These are phyloP conservation scores for Pachycephus smyrnensis DNA, from an alignment of 2,888 invertebrate species.

Conservation along the genomic window DNA sequence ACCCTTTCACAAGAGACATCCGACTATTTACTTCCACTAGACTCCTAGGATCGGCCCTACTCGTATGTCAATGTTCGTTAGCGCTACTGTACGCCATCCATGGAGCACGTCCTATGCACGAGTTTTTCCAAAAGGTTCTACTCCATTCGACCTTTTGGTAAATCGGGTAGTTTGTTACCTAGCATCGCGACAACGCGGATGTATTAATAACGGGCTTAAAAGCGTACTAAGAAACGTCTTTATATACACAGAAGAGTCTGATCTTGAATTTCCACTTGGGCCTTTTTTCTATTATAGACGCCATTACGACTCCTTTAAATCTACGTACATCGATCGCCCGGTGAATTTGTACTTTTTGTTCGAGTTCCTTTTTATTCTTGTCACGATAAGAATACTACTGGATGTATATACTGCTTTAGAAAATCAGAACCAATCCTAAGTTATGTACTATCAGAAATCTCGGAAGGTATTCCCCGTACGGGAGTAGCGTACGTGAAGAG, in stretches of 20 bases:
- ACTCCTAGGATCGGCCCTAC: neutral
- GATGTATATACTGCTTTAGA: neutral
- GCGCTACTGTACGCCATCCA: neutral
- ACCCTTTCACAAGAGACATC: slow-evolving; percentile 10
- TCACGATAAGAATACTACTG: neutral
- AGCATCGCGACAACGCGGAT: neutral
- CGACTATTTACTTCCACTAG: slow-evolving; percentile 6
- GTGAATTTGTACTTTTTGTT: neutral
- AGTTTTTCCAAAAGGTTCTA: neutral
- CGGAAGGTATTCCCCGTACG: neutral
- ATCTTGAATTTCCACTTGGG: neutral
- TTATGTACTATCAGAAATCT: neutral
- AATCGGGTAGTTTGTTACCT: neutral
- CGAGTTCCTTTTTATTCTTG: neutral
- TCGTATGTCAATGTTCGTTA: slow-evolving; percentile 4
- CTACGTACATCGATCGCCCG: neutral
- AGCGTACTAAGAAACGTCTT: neutral
- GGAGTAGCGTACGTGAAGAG: neutral
- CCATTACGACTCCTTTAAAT: neutral
- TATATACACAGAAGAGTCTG: neutral
- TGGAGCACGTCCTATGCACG: neutral
- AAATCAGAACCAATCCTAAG: neutral
- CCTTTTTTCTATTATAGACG: neutral
- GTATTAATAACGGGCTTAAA: neutral
- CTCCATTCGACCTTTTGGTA: neutral